Conservation (phyloP, 2,113 vertebrate species). For the Dasyurus viverrinus region DNA sequence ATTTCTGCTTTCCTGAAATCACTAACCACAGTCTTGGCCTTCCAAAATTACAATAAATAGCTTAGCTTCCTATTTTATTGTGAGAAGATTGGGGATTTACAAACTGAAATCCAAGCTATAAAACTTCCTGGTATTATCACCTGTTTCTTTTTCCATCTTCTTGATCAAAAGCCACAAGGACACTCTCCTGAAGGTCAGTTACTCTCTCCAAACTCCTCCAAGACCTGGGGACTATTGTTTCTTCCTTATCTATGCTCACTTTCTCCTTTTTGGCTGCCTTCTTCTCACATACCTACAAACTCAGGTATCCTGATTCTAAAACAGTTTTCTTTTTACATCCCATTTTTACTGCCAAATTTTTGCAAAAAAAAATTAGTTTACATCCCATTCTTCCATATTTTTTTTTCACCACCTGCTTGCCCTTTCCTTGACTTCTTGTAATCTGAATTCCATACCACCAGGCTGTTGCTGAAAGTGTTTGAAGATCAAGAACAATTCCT, state of each 20-base stretch:
- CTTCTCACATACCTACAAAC: background rate
- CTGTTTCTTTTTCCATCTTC: background rate
- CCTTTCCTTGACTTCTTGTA: background rate
- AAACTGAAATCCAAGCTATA: background rate
- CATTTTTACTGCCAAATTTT: background rate
- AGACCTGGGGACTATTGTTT: background rate
- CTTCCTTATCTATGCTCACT: background rate
- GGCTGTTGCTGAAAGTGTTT: background rate
- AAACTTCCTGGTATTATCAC: background rate
- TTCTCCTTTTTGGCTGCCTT: background rate
- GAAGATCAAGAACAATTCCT: background rate
- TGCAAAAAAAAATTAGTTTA: background rate
- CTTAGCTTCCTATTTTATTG: background rate
- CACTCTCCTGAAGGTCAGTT: background rate
- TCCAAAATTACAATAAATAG: background rate
- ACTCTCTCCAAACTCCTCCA: background rate
- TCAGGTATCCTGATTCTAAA: background rate
- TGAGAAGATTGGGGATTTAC: background rate
- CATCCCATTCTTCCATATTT: background rate
- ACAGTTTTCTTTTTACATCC: background rate
- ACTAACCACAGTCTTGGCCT: background rate
- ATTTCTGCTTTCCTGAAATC: background rate
- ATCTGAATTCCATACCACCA: background rate
- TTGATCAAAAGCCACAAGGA: background rate
- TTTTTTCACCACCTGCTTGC: background rate